phyloP scores from a whole-genome alignment of 2,113 vertebrate genomes.

The Phaethornis superciliosus region DNA sequence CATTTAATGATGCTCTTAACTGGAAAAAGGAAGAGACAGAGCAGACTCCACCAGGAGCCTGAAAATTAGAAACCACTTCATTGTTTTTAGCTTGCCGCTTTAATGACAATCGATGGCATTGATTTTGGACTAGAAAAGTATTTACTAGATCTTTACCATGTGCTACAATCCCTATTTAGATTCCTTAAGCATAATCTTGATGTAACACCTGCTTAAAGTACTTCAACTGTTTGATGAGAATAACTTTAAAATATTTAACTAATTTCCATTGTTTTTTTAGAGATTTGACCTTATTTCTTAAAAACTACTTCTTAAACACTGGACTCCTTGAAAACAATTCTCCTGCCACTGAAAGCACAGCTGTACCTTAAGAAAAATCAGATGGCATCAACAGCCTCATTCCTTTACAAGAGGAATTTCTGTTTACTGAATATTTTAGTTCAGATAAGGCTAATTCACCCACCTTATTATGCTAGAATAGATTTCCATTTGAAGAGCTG shows the following conservation, averaged over 20 bases:
- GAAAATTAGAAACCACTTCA: constrained; percentile 79
- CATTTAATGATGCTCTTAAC: constrained; percentile 84
- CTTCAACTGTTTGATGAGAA: constrained; percentile 18
- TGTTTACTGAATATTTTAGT: constrained; percentile 1
- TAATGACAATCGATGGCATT: constrained; percentile 83
- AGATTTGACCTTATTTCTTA: not conserved
- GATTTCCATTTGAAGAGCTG: constrained; percentile 46
- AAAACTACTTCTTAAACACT: not conserved
- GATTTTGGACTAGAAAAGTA: constrained; percentile 77
- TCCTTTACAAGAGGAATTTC: constrained; percentile 18
- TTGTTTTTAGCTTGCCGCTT: constrained; percentile 81
- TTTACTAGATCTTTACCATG: constrained; percentile 78
- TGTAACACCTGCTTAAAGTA: constrained; percentile 8
- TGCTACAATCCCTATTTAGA: constrained; percentile 70
- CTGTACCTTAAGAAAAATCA: constrained; percentile 29
- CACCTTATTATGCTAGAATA: constrained; percentile 28
- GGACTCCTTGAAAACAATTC: not conserved
- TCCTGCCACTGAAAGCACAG: not conserved
- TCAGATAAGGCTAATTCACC: constrained; percentile 48
- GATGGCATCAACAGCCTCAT: not conserved
- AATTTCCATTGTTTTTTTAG: not conserved
- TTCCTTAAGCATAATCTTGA: constrained; percentile 54
- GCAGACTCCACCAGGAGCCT: constrained; percentile 79
- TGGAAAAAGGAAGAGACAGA: constrained; percentile 76
- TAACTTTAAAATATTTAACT: constrained; percentile 43